Base-by-base conservation (phyloP, 2,113 vertebrate species). In the Arenaria interpres region DNA sequence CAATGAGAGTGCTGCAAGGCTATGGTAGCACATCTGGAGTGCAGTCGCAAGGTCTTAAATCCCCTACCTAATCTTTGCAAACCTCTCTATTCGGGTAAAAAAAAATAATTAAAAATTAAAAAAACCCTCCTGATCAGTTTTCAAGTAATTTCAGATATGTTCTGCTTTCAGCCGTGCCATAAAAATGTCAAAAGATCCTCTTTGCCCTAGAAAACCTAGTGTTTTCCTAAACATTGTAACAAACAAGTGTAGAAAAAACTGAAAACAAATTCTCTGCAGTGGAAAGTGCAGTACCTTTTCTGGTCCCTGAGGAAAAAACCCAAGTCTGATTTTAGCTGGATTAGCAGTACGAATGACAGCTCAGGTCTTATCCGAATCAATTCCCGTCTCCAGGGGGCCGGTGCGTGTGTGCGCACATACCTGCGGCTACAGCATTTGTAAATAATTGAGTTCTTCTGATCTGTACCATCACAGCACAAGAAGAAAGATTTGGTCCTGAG, bases 371-470 rank as follows among this genome's bases (percentile, higher is more conserved):
- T n/a, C n/a, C 17, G 5, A 88, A 95, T 89, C 88, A 43, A 23
- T 77, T 82, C 81, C 74, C 5, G 4, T 79, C 78, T 60, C 77
- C 1, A 5, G 43, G 45, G 67, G 74, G 46, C 63, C 1, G 1
- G 66, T 54, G 83, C 15, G 3, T 85, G 84, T 93, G 85, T 73
- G 93, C 0, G 1, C 18, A 1, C 69, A 51, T 82, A 95, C 94
- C 92, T 89, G 89, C 23, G 1, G 92, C 90, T 80, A 46, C 1
- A 77, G 85, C 63, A 59, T 86, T 83, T 90, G 95, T 94, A 94
- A 97, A 96, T 96, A 95, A 95, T 96, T 96, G 93, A 96, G 82
- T 45, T 76, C 35, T 84, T 85, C 92, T 89, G 88, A 90, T 94
- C 90, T 6, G 1, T 30, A 82, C 81, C 90, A 62, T 73, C 82